Conservation (phyloP, 1,140 invertebrate genomes). For the Scaptomyza pallida region DNA sequence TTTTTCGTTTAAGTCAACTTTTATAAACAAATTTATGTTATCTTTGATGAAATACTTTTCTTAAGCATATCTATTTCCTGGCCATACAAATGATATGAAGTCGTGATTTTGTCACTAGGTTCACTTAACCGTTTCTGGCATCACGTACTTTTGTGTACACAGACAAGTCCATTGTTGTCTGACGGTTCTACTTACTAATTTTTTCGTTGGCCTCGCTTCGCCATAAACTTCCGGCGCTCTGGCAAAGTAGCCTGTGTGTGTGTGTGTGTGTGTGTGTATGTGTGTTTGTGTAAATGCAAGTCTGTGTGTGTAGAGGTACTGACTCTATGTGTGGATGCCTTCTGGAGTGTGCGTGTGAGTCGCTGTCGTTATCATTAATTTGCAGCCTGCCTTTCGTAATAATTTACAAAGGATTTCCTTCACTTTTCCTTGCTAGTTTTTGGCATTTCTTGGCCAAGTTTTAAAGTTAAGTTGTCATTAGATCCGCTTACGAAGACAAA, state of each 20-base stretch:
- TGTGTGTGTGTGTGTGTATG: not conserved
- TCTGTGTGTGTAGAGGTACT: not conserved
- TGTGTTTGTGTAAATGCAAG: not conserved
- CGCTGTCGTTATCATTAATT: conserved; percentile 75
- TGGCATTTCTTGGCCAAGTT: conserved; percentile 32
- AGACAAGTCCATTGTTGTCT: conserved; percentile 28
- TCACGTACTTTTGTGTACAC: conserved; percentile 27
- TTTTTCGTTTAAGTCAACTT: no score
- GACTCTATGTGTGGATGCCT: conserved; percentile 13
- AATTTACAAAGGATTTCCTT: conserved; percentile 66
- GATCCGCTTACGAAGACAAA: conserved; percentile 59
- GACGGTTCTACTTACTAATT: conserved; percentile 20
- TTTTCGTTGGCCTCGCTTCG: conserved; percentile 14
- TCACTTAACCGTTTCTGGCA: conserved; percentile 3
- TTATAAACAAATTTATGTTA: no score
- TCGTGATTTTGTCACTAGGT: conserved; percentile 6
- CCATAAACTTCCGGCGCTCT: conserved; percentile 9
- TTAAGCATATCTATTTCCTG: not conserved
- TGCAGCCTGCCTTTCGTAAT: conserved; percentile 74
- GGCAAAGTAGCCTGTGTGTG: not conserved
- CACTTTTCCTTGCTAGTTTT: conserved; percentile 40
- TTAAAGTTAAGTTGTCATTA: conserved; percentile 63
- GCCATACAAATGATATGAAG: not conserved
- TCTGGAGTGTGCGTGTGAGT: conserved; percentile 22
- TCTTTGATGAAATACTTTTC: no score